Evolutionary conservation across 2,797 vertebrate species (phyloP).

Genomic region (Sebastes steindachneri): DNA sequence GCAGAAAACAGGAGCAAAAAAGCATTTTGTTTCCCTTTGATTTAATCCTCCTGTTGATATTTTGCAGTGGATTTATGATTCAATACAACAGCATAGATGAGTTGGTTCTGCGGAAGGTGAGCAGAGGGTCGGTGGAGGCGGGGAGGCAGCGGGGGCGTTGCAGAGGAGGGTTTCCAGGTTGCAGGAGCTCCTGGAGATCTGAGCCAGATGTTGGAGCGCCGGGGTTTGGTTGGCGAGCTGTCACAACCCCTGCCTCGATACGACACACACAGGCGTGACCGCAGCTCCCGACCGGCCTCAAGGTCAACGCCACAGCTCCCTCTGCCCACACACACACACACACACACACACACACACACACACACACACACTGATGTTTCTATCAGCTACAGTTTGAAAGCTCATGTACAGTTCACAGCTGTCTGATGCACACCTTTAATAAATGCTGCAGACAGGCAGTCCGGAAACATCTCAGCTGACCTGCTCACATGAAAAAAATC

Average conservation of each 20-base stretch:
- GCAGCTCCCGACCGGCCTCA: constrained; percentile 47
- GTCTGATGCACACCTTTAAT: constrained; percentile 24
- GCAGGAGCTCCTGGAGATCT: constrained; percentile 53
- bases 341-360: no score
- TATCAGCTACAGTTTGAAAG: background rate
- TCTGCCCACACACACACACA: background rate
- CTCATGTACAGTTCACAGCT: background rate
- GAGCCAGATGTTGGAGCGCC: constrained; percentile 73
- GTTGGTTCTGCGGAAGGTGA: constrained; percentile 2
- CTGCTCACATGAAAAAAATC: background rate
- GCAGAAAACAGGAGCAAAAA: background rate
- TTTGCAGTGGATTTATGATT: constrained; percentile 12
- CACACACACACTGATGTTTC: background rate
- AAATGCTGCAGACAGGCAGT: constrained; percentile 13
- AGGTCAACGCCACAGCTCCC: constrained; percentile 38
- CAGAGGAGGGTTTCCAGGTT: constrained; percentile 18
- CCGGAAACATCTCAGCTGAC: background rate
- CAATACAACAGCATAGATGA: background rate
- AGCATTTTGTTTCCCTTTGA: background rate
- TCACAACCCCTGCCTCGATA: constrained; percentile 56
- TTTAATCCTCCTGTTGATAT: background rate
- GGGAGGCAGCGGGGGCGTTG: background rate
- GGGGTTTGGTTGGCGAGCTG: constrained; percentile 61
- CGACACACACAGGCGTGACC: constrained; percentile 27
- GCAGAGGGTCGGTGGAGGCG: constrained; percentile 4